Evolutionary conservation across 53 echinoderm and acorn worm species (phyloP).

Genomic region (Crossaster papposus): DNA sequence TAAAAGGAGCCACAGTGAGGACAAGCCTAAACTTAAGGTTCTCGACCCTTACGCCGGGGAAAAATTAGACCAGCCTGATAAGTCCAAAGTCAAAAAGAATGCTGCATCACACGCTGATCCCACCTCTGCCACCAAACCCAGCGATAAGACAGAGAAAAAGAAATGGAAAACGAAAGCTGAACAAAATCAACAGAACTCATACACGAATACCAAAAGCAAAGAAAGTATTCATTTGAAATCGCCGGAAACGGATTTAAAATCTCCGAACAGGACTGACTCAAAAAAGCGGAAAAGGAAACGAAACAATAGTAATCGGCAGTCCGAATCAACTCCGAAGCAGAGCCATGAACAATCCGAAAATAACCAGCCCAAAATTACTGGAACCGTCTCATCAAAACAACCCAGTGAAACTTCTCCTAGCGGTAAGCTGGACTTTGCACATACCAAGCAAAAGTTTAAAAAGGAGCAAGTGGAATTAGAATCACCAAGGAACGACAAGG

Average conservation of each 20-base stretch:
- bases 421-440: not conserved
- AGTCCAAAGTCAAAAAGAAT: conserved; percentile 1
- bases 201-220: not conserved
- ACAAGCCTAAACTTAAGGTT: conserved; percentile 15
- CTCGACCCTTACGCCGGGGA: not conserved
- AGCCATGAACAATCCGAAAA: not conserved
- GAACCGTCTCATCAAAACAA: not conserved
- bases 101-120: conserved; percentile 5
- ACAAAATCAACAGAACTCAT: not conserved
- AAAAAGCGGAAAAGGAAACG: conserved; percentile 31
- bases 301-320: not conserved
- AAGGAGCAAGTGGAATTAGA: not conserved
- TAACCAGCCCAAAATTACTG: not conserved
- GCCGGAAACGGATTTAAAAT: not conserved
- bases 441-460: conserved; percentile 2
- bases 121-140: conserved; percentile 38
- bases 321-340: not conserved
- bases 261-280: not conserved
- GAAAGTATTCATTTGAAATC: not conserved
- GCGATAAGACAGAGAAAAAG: conserved; percentile 18
- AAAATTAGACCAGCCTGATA: not conserved
- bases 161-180: conserved; percentile 5
- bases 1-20: conserved; percentile 53
- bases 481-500: not conserved
- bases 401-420: not conserved